These are phyloP conservation scores for Odontophorus gujanensis DNA, from an alignment of 2,113 vertebrate genomes.

Conservation along the genomic window DNA sequence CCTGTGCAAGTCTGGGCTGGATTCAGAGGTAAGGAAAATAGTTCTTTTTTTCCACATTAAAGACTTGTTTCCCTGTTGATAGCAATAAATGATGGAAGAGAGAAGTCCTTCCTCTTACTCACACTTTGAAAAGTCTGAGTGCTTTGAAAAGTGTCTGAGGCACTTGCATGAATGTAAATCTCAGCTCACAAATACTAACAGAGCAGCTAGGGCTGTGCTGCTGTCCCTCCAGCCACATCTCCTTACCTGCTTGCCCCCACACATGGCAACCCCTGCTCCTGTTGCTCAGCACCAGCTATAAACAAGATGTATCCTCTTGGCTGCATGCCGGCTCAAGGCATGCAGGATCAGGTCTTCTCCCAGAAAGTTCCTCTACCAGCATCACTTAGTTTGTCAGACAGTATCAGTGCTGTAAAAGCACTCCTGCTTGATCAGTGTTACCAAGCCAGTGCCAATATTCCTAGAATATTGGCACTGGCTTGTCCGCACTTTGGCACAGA, in stretches of 20 bases:
- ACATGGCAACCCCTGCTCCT: not conserved
- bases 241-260: not conserved
- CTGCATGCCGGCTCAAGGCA: not conserved
- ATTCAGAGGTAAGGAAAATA: not conserved
- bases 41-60: slow-evolving; percentile 34
- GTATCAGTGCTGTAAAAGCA: not conserved
- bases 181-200: not conserved
- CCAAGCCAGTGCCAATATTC: too few relatives aligned
- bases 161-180: not conserved
- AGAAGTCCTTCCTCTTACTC: slow-evolving; percentile 9
- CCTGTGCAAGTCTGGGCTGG: slow-evolving; percentile 1
- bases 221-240: fast-evolving
- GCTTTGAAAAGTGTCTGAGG: not conserved
- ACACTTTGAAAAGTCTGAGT: too few relatives aligned
- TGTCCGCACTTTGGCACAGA: not conserved
- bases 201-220: not conserved
- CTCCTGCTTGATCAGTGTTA: not conserved
- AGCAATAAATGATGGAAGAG: slow-evolving; percentile 36
- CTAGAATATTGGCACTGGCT: not conserved
- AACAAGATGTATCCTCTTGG: slow-evolving; percentile 5
- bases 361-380: not conserved
- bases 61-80: slow-evolving; percentile 5
- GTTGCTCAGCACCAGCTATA: not conserved
- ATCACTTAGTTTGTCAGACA: not conserved
- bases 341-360: slow-evolving; percentile 28